Evolutionary conservation across 2,888 invertebrate genomes (phyloP), one percentile per base, ranked within the genome.

Genomic region (Syrista parreyssii): DNA sequence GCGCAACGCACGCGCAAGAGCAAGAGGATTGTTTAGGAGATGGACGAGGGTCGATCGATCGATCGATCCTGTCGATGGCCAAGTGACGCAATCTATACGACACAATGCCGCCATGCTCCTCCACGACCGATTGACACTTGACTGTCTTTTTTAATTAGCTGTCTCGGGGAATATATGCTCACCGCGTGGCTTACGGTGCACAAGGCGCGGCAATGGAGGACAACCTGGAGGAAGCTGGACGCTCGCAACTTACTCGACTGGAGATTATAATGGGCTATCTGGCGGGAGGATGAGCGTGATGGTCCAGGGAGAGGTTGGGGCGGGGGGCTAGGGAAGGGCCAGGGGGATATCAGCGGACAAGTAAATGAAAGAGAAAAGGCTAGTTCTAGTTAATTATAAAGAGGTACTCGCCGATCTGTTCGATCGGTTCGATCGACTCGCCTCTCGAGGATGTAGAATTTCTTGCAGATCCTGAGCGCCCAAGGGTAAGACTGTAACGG

Each of bases 41-140:
- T 33, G 73, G 73, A 73, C 81, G 80, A 76, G 74, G 68, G 72
- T 79, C 78, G 69, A 79, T 80, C 82, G 81, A 82, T 82, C 83
- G 86, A 85, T 85, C 84, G 83, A 83, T 83, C 83, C 80, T 30
- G 69, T 69, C 69, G 69, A 69, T 69, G 32, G 12, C 11, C 69
- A 6, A 32, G 69, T 69, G 69, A 69, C 69, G 69, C 69, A 69
- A 69, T 69, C 69, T 32, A 32, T 2, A 40, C 40, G 69, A 84
- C 88, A 88, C 88, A 88, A 88, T 87, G 86, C 87, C 84, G 86
- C 84, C 87, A 85, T 85, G 87, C 85, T 78, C 80, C 81, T 79
- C 76, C 72, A 30, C 80, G 35, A 74, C 74, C 79, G 76, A 77
- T 73, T 74, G 83, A 80, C 81, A 79, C 77, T 80, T 76, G 77